Base-by-base conservation (phyloP, 2,888 invertebrate genomes). In the Chrysolina americana region DNA sequence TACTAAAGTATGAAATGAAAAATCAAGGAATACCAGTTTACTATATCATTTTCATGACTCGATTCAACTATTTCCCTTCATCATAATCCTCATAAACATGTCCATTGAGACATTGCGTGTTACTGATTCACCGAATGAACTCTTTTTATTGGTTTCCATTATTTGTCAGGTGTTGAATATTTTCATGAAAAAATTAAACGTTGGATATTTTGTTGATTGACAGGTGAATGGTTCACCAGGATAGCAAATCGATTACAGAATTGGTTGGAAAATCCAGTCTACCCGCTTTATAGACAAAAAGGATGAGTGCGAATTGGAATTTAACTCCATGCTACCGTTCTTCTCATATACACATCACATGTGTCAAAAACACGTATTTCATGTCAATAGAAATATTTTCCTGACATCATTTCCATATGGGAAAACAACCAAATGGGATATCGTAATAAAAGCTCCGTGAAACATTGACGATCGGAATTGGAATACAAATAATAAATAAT, bases 221-320 rank as follows among this genome's bases (percentile, higher is more conserved):
- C 53, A 53, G 53, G 53, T 53, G 53, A 53, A 53, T 53, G 53
- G 11, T 53, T 21, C 21, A 53, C 19, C 53, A 53, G 21, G 53
- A 19, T 53, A 21, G 53, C 10, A 53, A 53, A 53, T 53, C 53
- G 21, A 21, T 53, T 53, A 53, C 53, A 19, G 21, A 53, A 21
- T 53, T 53, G 53, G 17, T 23, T 21, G 53, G 53, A 11, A 11
- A 53, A 53, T 53, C 11, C 53, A 53, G 10, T 21, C 11, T 17
- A 53, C 21, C 19, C 13, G 53, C 13, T 21, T 3, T 53, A 53
- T 53, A 53, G 53, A 53, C 53, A 53, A 53, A 53, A 53, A 53
- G 53, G 53, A 53, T 53, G 53, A 53, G 53, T 53, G 53, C 53
- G 53, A 53, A 53, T 23, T 21, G 5, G 21, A 21, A 53, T 53